Evolutionary conservation across 2,888 invertebrate species (phyloP), one percentile per base, ranked within the genome.

Genomic region (Patella pellucida): DNA sequence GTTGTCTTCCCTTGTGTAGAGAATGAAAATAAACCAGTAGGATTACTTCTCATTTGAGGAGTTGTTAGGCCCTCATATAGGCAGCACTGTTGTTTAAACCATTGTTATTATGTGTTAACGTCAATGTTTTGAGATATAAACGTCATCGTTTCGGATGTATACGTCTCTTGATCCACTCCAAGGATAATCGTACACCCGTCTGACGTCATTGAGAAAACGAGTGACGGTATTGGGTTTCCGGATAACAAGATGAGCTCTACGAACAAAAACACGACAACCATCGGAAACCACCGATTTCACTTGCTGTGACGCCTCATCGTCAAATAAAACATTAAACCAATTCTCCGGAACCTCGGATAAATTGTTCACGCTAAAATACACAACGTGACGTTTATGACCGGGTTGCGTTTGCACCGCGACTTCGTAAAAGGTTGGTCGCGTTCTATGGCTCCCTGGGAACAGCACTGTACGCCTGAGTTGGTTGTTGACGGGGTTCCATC

Each of bases 361-460:
- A 50, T 78, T 52, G 1, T 75, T 68, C 23, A 80, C 76, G 73
- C 79, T 80, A 23, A 72, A 76, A 69, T 79, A 83, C 69, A 86
- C 77, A 16, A 83, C 80, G 68, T 83, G 79, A 51, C 78, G 74
- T 74, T 79, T 83, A 12, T 80, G 76, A 4, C 80, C 76, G 4
- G 78, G 70, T 12, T 75, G 77, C 12, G 79, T 76, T 76, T 86
- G 86, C 3, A 84, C 81, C 2, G 85, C 80, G 7, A 84, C 71
- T 78, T 86, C 86, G 75, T 82, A 82, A 12, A 84, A 41, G 16
- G n/a, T 15, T 3, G 69, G 73, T 41, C 19, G 31, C 16, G n/a
- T 51, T 4, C 14, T 14, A 41, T 1, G 52, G 7, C 14, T 69
- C 68, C 15, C 51, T 67, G 67, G 51, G 23, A 31, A 27, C 12